These are phyloP conservation scores for Cheirogaleus medius DNA, from an alignment of 2,113 vertebrate genomes.

Conservation along the genomic window DNA sequence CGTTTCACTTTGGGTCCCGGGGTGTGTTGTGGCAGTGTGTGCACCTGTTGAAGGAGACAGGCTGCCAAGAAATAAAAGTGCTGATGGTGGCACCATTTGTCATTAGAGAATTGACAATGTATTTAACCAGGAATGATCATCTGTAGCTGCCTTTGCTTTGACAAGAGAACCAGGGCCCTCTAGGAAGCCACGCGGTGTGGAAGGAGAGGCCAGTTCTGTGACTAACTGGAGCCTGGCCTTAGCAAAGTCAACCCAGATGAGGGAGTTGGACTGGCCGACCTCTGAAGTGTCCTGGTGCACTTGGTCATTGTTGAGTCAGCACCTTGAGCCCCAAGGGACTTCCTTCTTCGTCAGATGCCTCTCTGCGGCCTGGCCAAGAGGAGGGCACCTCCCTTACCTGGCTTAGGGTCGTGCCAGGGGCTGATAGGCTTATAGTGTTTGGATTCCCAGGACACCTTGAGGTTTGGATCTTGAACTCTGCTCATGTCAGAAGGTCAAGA, in stretches of 20 bases:
- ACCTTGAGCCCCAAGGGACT: not conserved
- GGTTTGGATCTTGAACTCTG: not conserved
- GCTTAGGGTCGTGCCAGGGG: not conserved
- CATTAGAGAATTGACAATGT: not conserved
- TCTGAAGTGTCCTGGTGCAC: not conserved
- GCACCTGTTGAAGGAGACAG: not conserved
- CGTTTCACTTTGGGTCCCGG: not conserved
- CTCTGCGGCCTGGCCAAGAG: not conserved
- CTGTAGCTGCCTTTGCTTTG: not conserved
- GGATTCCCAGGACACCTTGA: not conserved
- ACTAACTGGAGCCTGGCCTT: too few relatives aligned
- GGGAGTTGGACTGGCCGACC: not conserved
- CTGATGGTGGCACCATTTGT: not conserved
- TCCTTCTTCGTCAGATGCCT: not conserved
- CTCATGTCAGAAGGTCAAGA: not conserved
- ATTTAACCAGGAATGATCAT: too few relatives aligned
- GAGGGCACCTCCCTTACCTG: not conserved
- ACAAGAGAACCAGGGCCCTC: not conserved
- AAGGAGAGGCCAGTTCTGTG: not conserved
- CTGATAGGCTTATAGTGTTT: not conserved
- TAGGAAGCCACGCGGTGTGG: rapidly evolving
- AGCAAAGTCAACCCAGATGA: not conserved
- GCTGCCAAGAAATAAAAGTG: not conserved
- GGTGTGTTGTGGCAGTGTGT: too few relatives aligned
- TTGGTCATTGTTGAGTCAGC: not conserved